Percentiles rank a stretch among this genome's conserved stretches.
Conservation (phyloP, 2,797 vertebrate genomes). For the Syngnathus rostellatus region DNA sequence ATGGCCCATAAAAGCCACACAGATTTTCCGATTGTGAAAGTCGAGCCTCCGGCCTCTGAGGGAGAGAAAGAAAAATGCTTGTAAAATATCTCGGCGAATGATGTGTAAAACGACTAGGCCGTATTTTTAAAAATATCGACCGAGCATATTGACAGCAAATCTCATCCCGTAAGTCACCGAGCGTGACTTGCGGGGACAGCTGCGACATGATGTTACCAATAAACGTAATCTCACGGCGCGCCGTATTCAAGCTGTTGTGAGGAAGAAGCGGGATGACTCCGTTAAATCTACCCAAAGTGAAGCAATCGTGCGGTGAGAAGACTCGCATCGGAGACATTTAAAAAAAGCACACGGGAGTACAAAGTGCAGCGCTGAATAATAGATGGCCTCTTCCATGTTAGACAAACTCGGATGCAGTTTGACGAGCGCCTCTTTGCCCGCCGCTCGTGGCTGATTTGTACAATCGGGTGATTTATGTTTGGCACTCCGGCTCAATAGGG, state of each 20-base stretch:
- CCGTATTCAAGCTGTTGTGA: not conserved
- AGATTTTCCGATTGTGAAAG: slow-evolving; percentile 93
- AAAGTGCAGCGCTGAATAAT: slow-evolving; percentile 58
- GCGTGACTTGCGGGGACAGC: not conserved
- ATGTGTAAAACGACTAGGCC: not conserved
- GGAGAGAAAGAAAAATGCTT: slow-evolving; percentile 6
- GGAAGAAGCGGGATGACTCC: slow-evolving; percentile 32
- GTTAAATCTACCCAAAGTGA: slow-evolving; percentile 29
- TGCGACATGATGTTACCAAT: not conserved
- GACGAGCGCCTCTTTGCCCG: slow-evolving; percentile 24
- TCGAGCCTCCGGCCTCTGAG: slow-evolving; percentile 83
- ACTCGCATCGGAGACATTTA: slow-evolving; percentile 28
- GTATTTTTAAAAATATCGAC: not conserved
- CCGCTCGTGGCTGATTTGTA: not conserved
- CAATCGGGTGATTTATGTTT: not conserved
- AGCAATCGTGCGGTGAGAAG: slow-evolving; percentile 34
- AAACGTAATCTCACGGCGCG: not conserved
- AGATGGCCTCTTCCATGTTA: slow-evolving; percentile 46
- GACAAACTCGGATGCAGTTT: slow-evolving; percentile 43
- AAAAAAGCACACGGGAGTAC: slow-evolving; percentile 47
- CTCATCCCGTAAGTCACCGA: not conserved
- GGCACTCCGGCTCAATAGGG: not conserved
- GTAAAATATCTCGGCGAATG: not conserved
- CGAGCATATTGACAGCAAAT: not conserved
- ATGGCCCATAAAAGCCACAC: slow-evolving; percentile 96